These are phyloP conservation scores for Caretta caretta DNA, from an alignment of 2,113 vertebrate species.

Conservation along the genomic window DNA sequence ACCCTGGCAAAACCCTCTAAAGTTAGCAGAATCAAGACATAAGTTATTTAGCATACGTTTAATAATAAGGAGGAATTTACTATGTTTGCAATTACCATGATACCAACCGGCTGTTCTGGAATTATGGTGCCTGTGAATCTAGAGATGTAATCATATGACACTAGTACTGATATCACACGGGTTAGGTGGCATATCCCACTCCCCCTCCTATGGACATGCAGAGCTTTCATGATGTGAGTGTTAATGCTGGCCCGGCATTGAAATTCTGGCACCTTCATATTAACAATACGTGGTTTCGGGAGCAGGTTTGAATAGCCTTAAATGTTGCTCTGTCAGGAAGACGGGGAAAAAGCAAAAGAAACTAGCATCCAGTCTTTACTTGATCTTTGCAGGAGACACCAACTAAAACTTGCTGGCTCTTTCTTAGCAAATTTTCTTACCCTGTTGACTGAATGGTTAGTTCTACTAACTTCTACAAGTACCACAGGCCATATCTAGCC, in stretches of 20 bases:
- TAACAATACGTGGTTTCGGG: background rate
- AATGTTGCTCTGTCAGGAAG: background rate
- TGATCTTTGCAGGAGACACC: background rate
- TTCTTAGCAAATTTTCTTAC: background rate
- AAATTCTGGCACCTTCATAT: background rate
- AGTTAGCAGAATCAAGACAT: background rate
- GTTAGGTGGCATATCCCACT: background rate
- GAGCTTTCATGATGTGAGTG: background rate
- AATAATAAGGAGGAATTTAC: conserved; percentile 10
- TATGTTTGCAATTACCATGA: background rate
- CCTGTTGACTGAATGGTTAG: background rate
- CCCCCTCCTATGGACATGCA: background rate
- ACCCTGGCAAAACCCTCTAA: background rate
- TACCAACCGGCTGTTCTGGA: background rate
- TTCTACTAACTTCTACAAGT: background rate
- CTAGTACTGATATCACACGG: background rate
- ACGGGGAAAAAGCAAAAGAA: background rate
- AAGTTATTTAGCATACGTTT: background rate
- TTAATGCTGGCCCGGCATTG: background rate
- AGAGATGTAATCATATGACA: background rate
- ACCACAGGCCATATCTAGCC: background rate
- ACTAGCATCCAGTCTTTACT: background rate
- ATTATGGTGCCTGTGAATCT: background rate
- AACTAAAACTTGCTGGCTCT: background rate
- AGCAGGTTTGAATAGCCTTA: background rate